phyloP scores from a whole-genome alignment of 2,797 vertebrate genomes.

The Hozukius guyotensis region DNA sequence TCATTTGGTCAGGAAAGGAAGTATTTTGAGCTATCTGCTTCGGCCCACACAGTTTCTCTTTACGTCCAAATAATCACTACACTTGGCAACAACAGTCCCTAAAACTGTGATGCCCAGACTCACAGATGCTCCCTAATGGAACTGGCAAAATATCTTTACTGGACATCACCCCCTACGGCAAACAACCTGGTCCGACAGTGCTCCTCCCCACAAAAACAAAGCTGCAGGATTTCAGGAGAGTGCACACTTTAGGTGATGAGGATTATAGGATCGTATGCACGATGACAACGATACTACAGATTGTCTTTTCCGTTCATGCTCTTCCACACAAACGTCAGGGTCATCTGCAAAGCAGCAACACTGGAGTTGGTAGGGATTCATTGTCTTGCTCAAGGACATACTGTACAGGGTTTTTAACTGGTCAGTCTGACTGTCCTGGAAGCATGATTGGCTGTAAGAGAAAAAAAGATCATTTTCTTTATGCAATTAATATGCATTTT shows the following conservation, averaged over 20 bases:
- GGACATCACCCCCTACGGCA: not conserved
- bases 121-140: conserved; percentile 45
- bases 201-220: not conserved
- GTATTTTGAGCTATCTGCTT: not conserved
- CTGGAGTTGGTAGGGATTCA: not conserved
- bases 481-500: too few relatives aligned
- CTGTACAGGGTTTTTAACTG: not conserved
- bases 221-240: not conserved
- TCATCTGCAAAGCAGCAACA: not conserved
- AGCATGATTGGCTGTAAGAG: not conserved
- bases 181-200: not conserved
- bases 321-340: not conserved
- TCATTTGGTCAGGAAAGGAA: not conserved
- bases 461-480: too few relatives aligned
- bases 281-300: not conserved
- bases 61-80: conserved; percentile 18
- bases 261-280: not conserved
- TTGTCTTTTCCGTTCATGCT: not conserved
- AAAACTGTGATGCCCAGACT: conserved; percentile 7
- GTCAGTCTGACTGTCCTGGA: not conserved
- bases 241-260: not conserved
- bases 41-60: not conserved
- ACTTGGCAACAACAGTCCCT: conserved; percentile 11
- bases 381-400: not conserved
- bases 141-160: conserved; percentile 27